phyloP scores from a whole-genome alignment of 2,797 vertebrate genomes.

The Petrocephalus sullivani region DNA sequence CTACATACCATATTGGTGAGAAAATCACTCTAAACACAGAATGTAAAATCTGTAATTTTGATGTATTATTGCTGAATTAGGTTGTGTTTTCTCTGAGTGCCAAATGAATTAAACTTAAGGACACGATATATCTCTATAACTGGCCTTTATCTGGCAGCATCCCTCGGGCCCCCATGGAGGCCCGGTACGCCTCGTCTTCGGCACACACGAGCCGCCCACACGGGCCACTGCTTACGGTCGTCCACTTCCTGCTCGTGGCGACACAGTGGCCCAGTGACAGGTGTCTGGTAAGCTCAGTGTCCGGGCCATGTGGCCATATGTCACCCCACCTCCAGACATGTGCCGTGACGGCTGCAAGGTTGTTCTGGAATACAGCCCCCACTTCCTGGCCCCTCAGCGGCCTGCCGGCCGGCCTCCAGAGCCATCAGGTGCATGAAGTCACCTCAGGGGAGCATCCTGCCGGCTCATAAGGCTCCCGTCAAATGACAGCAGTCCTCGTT shows the following conservation, averaged over 20 bases:
- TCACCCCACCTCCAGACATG: conserved; percentile 21
- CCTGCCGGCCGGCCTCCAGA: neutral
- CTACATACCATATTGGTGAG: neutral
- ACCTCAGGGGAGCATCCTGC: neutral
- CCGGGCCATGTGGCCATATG: conserved; percentile 26
- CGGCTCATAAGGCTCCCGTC: neutral
- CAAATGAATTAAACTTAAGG: neutral
- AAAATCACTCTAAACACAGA: neutral
- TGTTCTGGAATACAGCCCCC: neutral
- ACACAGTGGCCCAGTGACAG: conserved; percentile 29
- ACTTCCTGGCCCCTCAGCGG: neutral
- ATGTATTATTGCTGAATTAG: neutral
- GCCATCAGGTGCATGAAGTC: neutral
- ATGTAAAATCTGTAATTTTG: neutral
- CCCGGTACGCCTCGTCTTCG: neutral
- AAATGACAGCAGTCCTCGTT: neutral
- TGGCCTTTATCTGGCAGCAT: neutral
- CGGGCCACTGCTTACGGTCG: conserved; percentile 43
- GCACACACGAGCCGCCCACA: neutral
- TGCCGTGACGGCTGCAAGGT: conserved; percentile 10
- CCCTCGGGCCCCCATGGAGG: neutral
- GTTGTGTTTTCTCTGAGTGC: neutral
- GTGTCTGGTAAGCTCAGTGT: conserved; percentile 26
- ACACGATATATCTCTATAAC: neutral
- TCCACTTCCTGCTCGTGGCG: conserved; percentile 38